phyloP scores from a whole-genome alignment of 2,888 invertebrate species.

The Blera fallax region DNA sequence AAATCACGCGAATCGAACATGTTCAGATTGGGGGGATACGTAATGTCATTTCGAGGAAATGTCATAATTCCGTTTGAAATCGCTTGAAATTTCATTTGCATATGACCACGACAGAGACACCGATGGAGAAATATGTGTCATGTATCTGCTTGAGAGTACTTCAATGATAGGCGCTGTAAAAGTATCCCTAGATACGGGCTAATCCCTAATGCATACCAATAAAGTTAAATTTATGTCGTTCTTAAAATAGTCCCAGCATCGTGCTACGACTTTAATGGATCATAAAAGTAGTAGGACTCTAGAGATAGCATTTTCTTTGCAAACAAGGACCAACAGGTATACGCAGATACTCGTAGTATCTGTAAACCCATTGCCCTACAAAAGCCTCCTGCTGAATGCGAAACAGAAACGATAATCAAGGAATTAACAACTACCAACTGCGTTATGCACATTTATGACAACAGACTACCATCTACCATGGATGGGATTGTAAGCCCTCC shows the following conservation, averaged over 20 bases:
- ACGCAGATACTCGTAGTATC: background rate
- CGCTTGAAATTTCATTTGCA: constrained; percentile 32
- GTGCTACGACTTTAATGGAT: background rate
- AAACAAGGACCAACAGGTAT: no score
- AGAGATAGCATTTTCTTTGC: background rate
- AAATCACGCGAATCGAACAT: constrained; percentile 25
- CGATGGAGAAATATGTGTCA: background rate
- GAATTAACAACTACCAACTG: background rate
- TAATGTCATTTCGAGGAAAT: constrained; percentile 47
- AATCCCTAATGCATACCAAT: background rate
- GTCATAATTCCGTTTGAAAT: constrained; percentile 12
- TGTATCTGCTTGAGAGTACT: no score
- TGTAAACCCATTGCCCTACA: background rate
- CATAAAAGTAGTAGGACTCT: background rate
- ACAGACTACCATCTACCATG: background rate
- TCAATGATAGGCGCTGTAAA: background rate
- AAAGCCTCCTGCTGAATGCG: background rate
- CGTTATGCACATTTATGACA: constrained; percentile 7
- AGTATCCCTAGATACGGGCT: background rate
- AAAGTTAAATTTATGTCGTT: background rate
- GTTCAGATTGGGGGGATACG: background rate
- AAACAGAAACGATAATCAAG: background rate
- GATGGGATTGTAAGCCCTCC: background rate
- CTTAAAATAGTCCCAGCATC: background rate
- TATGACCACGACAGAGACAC: background rate